Percentiles rank a stretch among this genome's conserved stretches.
These are phyloP conservation scores for Pristionchus mayeri DNA, from an alignment of 2,888 invertebrate genomes.

Conservation along the genomic window DNA sequence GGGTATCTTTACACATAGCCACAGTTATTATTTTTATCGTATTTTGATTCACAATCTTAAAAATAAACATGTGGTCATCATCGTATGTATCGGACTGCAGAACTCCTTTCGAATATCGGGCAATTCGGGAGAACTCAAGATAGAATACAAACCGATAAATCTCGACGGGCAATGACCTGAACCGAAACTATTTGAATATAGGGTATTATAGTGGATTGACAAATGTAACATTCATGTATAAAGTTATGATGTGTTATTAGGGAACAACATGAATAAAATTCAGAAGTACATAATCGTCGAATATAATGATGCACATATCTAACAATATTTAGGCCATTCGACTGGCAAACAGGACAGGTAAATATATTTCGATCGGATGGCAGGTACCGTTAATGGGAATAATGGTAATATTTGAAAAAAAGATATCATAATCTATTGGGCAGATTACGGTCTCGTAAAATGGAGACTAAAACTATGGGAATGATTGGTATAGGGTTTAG, in stretches of 20 bases:
- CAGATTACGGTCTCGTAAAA: slow-evolving; percentile 22
- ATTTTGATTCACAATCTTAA: too few species aligned
- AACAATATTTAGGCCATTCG: background rate
- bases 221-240: background rate
- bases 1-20: too few species aligned
- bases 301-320: too few species aligned
- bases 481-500: background rate
- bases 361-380: background rate
- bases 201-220: background rate
- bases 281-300: background rate
- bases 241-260: slow-evolving; percentile 9
- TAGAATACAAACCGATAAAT: slow-evolving; percentile 13
- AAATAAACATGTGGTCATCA: background rate
- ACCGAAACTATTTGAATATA: background rate
- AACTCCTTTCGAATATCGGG: slow-evolving; percentile 41
- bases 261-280: slow-evolving; percentile 20
- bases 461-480: slow-evolving; percentile 16
- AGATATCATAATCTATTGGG: background rate
- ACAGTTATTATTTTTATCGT: too few species aligned
- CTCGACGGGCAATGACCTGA: background rate
- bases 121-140: slow-evolving; percentile 43
- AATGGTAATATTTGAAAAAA: background rate
- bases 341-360: background rate
- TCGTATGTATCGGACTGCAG: slow-evolving; percentile 35
- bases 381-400: background rate